These are phyloP conservation scores for Platycheirus albimanus DNA, from an alignment of 2,888 invertebrate species.

Conservation along the genomic window DNA sequence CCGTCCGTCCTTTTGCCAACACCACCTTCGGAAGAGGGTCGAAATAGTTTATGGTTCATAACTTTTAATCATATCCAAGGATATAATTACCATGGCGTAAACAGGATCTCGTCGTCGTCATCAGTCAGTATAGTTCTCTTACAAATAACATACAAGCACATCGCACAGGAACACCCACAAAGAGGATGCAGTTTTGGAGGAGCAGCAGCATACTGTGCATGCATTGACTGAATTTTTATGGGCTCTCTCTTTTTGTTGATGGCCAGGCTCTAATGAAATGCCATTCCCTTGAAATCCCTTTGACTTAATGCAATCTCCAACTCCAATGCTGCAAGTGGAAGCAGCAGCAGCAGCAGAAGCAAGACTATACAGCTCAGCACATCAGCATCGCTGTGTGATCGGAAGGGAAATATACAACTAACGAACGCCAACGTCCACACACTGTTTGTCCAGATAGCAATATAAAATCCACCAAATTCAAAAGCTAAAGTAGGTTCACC, in stretches of 20 bases:
- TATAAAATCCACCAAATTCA: constrained; percentile 57
- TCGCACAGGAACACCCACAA: neutral
- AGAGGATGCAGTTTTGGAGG: neutral
- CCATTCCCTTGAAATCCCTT: constrained; percentile 30
- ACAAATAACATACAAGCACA: neutral
- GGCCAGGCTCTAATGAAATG: constrained; percentile 36
- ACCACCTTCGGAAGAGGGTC: constrained; percentile 1
- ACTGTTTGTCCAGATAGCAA: constrained; percentile 28
- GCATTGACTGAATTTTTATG: constrained; percentile 49
- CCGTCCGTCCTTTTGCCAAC: too few relatives aligned
- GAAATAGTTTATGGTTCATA: constrained; percentile 62
- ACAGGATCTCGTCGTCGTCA: neutral
- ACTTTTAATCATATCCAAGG: constrained; percentile 65
- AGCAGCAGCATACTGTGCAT: neutral
- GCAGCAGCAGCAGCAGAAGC: neutral
- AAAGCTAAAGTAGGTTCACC: constrained; percentile 24
- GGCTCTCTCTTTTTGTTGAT: neutral
- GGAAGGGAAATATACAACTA: neutral
- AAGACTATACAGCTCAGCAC: too few relatives aligned
- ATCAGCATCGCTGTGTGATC: neutral
- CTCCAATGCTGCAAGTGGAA: constrained; percentile 13
- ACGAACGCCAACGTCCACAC: neutral
- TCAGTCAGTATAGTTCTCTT: too few relatives aligned
- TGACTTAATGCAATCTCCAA: constrained; percentile 61
- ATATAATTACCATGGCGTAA: constrained; percentile 50